Percentiles rank a stretch among this genome's conserved stretches.
Conservation (phyloP, 1,140 invertebrate species). For the Lasioglossum albipes region DNA sequence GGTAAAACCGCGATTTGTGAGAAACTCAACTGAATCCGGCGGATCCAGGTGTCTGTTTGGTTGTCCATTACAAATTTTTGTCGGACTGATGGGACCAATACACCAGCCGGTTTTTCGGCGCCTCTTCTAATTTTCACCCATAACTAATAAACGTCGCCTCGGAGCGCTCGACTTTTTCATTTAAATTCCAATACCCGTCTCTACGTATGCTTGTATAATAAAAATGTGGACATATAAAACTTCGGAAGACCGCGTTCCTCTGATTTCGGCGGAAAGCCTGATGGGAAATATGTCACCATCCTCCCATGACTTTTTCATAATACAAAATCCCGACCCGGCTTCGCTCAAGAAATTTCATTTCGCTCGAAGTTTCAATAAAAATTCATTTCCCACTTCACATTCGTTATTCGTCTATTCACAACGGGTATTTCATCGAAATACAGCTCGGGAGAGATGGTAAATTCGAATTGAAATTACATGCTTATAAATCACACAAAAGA, state of each 20-base stretch:
- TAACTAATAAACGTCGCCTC: slow-evolving; percentile 2
- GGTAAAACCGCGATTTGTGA: neutral
- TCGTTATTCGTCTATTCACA: neutral
- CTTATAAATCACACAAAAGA: too few relatives aligned
- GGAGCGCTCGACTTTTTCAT: neutral
- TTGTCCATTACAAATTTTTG: neutral
- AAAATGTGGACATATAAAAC: neutral
- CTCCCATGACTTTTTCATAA: neutral
- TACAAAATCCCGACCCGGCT: neutral
- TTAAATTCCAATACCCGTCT: neutral
- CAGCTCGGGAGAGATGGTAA: neutral
- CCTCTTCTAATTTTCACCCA: neutral
- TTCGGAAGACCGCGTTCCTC: too few relatives aligned
- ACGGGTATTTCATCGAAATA: neutral
- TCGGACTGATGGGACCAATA: neutral
- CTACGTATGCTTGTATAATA: neutral
- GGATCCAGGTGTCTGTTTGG: neutral
- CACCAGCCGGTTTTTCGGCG: too few relatives aligned
- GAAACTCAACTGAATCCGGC: neutral
- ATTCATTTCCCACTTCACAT: neutral
- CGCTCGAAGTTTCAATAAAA: neutral
- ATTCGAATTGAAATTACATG: too few relatives aligned
- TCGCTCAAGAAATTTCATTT: neutral
- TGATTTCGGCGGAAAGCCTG: neutral
- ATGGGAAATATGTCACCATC: too few relatives aligned